Evolutionary conservation across 2,113 vertebrate genomes (phyloP), one percentile per base, ranked within the genome.

Genomic region (Neoarius graeffei): DNA sequence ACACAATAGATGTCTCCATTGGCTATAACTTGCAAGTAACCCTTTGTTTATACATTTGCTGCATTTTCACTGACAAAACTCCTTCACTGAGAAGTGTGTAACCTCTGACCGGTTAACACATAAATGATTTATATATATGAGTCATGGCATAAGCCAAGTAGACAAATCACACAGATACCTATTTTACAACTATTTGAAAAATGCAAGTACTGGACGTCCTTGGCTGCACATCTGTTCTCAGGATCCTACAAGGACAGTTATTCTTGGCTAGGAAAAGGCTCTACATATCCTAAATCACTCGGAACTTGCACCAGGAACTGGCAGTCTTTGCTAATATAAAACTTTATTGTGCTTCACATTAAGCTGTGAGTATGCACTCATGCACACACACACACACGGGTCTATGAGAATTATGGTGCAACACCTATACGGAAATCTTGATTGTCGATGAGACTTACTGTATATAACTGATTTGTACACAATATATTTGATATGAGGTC

Each of bases 191-290:
- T 69, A 69, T 86, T 87, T 74, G 48, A 77, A 80, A 62, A 86
- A 80, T 86, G 67, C 15, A 52, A 25, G 57, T 15, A 52, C 81
- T 87, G 57, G 67, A 87, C 30, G 27, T 60, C 52, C 80, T 83
- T 74, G 82, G 86, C 81, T 17, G 66, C 56, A 64, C 81, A 87
- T 83, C 81, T 83, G 86, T 83, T 87, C 80, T 83, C n/a, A n/a
- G 57, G n/a, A 83, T 83, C 81, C 69, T 76, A 59, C 52, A 62
- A 73, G 80, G 81, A 83, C 59, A 52, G 69, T 50, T 83, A 87
- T 87, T 87, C 67, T 76, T 87, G 67, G 81, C 86, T 87, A 69
- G 19, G 35, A 48, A 25, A 30, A 69, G 20, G 25, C 77, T 57
- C 52, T 66, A 7, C n/a, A 6, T 66, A 56, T 87, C 52, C 56